phyloP scores from a whole-genome alignment of 1,140 invertebrate species.

The Bathynomus jamesi region DNA sequence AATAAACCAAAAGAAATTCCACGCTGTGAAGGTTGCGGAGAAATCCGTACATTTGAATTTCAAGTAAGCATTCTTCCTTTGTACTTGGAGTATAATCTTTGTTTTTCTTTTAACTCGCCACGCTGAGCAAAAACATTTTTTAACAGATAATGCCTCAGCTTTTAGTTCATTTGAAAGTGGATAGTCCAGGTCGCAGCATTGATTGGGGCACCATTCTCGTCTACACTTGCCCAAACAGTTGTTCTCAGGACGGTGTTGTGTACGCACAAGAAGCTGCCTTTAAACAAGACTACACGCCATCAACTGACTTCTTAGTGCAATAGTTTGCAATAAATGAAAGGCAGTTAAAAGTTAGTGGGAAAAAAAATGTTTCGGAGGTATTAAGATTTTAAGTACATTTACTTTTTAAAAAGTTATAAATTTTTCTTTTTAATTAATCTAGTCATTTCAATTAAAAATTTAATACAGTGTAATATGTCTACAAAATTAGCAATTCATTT shows the following conservation, averaged over 20 bases:
- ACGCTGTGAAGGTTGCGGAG: too few relatives aligned
- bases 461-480: too few relatives aligned
- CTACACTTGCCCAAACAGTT: slow-evolving; percentile 77
- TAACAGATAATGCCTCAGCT: slow-evolving; percentile 85
- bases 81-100: slow-evolving; percentile 2
- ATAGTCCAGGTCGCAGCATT: slow-evolving; percentile 58
- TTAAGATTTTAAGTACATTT: too few relatives aligned
- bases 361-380: too few relatives aligned
- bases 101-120: slow-evolving; percentile 24
- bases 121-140: slow-evolving; percentile 47
- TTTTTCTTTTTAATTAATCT: too few relatives aligned
- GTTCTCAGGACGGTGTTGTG: slow-evolving; percentile 43
- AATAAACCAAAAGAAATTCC: too few relatives aligned
- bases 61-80: too few relatives aligned
- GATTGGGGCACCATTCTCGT: slow-evolving; percentile 84
- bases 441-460: too few relatives aligned
- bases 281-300: slow-evolving; percentile 21
- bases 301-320: neutral
- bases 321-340: slow-evolving; percentile 12
- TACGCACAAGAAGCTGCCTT: slow-evolving; percentile 18
- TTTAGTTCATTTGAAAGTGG: slow-evolving; percentile 62
- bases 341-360: too few relatives aligned
- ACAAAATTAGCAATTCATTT: too few relatives aligned
- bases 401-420: too few relatives aligned
- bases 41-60: too few relatives aligned